A percentile compares a stretch with the other conserved stretches of the same genome.
Evolutionary conservation across 2,113 vertebrate genomes (phyloP).

Genomic region (Bos javanicus): DNA sequence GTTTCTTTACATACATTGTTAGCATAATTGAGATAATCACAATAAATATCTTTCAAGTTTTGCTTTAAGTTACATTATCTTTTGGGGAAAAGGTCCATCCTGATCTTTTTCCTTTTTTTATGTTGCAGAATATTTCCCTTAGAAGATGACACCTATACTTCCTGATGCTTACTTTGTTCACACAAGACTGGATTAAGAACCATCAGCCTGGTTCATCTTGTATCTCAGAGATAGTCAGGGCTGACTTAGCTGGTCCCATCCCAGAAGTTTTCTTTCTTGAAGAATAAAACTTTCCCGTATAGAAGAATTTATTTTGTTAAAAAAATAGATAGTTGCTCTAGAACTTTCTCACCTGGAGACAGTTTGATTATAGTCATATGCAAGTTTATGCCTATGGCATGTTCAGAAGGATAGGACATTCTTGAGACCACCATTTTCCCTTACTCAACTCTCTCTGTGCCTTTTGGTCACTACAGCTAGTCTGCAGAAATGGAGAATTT

Average conservation of each 20-base stretch:
- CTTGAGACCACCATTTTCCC: neutral
- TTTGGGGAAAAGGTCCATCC: neutral
- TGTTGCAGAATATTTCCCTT: constrained; percentile 68
- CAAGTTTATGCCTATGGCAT: neutral
- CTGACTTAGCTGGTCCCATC: neutral
- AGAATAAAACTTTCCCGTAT: constrained; percentile 12
- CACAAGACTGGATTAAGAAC: constrained; percentile 26
- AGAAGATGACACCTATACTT: constrained; percentile 47
- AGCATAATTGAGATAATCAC: neutral
- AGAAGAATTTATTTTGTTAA: neutral
- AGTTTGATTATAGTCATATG: neutral
- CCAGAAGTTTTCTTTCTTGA: neutral
- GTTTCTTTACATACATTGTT: neutral
- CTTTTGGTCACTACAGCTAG: neutral
- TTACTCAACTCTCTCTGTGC: neutral
- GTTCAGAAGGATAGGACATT: too few relatives aligned
- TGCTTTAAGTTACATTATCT: neutral
- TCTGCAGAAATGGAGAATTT: neutral
- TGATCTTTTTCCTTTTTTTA: constrained; percentile 26
- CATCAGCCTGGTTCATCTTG: neutral
- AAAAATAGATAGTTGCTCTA: neutral
- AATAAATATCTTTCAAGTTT: neutral
- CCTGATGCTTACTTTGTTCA: neutral
- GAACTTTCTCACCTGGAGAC: neutral
- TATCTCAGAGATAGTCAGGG: neutral